Conservation (phyloP, 2,888 invertebrate genomes). For the Epistrophe eligans region DNA sequence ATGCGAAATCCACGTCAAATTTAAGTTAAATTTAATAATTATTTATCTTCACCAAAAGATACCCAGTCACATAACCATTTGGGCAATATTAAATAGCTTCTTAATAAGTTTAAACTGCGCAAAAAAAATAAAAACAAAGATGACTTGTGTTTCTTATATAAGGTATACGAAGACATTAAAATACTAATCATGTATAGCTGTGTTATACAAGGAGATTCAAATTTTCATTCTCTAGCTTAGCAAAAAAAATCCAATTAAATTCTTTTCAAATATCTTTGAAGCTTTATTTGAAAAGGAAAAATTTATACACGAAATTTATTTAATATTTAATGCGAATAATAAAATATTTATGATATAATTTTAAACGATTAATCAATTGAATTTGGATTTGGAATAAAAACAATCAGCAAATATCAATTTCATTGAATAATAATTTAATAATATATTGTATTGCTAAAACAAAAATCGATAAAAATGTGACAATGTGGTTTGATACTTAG, state of each 20-base stretch:
- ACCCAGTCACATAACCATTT: conserved; percentile 7
- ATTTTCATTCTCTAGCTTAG: not conserved
- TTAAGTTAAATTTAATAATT: conserved; percentile 46
- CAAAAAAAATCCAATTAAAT: too few species aligned
- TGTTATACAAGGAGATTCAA: not conserved
- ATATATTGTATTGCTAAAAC: not conserved
- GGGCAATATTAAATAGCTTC: conserved; percentile 24
- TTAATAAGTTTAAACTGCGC: conserved; percentile 47
- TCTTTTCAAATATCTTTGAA: not conserved
- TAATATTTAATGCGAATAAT: not conserved
- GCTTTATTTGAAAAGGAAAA: not conserved
- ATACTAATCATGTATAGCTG: not conserved
- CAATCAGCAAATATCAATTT: not conserved
- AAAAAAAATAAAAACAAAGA: conserved; percentile 15
- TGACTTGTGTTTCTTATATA: not conserved
- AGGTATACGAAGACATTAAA: conserved; percentile 6
- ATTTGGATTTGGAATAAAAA: not conserved
- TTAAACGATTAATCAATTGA: conserved; percentile 14
- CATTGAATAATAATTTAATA: not conserved
- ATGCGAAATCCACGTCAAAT: conserved; percentile 9
- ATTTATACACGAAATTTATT: not conserved
- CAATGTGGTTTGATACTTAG: not conserved
- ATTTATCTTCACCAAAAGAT: conserved; percentile 1
- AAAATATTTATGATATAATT: conserved; percentile 24
- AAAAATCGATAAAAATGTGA: not conserved